Percentiles rank a stretch among this genome's conserved stretches.
phyloP scores from a whole-genome alignment of 2,888 invertebrate genomes.

The Rhamnusium bicolor region DNA sequence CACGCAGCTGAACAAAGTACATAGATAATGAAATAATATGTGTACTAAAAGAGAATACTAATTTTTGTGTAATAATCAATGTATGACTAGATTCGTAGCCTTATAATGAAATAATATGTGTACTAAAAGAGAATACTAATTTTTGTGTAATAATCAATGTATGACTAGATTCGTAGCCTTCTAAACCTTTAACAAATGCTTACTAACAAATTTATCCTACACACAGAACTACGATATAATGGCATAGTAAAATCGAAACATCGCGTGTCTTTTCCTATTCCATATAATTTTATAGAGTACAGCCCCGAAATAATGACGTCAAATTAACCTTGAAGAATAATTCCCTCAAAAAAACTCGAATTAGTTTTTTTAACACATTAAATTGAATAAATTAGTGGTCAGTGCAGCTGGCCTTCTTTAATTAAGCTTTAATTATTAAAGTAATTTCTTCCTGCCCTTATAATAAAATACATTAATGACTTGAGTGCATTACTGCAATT shows the following conservation, averaged over 20 bases:
- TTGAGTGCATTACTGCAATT: not conserved
- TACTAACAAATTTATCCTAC: too few relatives aligned
- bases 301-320: not conserved
- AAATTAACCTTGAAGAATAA: not conserved
- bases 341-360: not conserved
- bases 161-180: too few relatives aligned
- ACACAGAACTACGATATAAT: not conserved
- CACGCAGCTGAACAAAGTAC: not conserved
- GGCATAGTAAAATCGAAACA: not conserved
- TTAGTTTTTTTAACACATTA: too few relatives aligned
- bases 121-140: too few relatives aligned
- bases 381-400: constrained; percentile 35
- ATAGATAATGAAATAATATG: constrained; percentile 11
- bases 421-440: constrained; percentile 21
- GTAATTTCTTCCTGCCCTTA: constrained; percentile 27
- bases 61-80: too few relatives aligned
- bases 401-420: constrained; percentile 37
- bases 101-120: too few relatives aligned
- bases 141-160: too few relatives aligned
- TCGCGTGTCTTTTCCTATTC: not conserved
- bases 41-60: too few relatives aligned
- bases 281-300: not conserved
- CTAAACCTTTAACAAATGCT: too few relatives aligned
- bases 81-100: too few relatives aligned
- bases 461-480: constrained; percentile 18